Base-by-base conservation (phyloP, 2,888 invertebrate species). In the Rhamphomyia laevipes region DNA sequence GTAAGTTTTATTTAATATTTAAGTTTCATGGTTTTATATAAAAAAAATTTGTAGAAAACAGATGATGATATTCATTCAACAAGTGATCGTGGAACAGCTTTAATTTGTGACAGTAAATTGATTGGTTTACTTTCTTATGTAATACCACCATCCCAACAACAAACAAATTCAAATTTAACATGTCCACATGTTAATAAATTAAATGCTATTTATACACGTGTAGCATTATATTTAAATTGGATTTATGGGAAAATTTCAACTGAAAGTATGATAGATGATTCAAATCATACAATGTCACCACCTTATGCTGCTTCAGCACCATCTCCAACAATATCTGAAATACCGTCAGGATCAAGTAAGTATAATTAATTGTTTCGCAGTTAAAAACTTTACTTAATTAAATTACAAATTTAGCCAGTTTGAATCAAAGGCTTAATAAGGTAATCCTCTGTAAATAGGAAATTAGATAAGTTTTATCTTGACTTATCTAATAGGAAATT, bases 1-100 rank as follows among this genome's bases (percentile, higher is more conserved):
- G 61, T 61, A 55, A 55, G 56, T 57, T 4, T 35, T 35, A n/a
- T 30, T 30, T n/a, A 35, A 41, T 41, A 31, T 43, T 31, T 43
- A 11, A 13, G 7, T 30, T 43, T 43, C 4, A 27, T 42, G 3
- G n/a, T 30, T 12, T 43, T 43, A 4, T 13, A 35, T 13, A 35
- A 35, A 35, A n/a, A 35, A 5, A 35, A 35, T n/a, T 6, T 31
- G 12, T 11, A 41, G 18, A 27, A 23, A n/a, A 27, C 44, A 11
- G 27, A 15, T 12, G 23, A 35, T n/a, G 35, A 50, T 30, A 38
- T 53, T 4, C 15, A 21, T 21, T n/a, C 31, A 11, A 47, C 27
- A 17, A 31, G 6, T 41, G 54, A 54, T 43, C 47, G 50, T 43
- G 54, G 54, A 33, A 54, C 50, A 11, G 47, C 50, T 9, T 43